A percentile compares a stretch with the other conserved stretches of the same genome.
Conservation (phyloP, 2,113 vertebrate genomes). For the Isichthys henryi region DNA sequence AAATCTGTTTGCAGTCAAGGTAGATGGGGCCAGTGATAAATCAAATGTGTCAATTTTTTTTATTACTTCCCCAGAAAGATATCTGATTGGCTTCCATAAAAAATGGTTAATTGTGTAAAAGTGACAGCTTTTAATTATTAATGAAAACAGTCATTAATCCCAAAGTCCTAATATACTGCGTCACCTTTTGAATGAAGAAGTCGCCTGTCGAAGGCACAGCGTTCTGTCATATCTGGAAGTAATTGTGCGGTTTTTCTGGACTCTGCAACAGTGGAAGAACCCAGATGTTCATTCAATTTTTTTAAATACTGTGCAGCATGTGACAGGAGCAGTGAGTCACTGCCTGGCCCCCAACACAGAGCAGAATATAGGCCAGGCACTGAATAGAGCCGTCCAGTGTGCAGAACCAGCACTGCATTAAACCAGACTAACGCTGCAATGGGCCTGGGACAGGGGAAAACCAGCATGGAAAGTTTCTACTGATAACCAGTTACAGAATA, state of each 20-base stretch:
- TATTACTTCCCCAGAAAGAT: background rate
- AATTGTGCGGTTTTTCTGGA: conserved; percentile 15
- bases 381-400: background rate
- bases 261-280: background rate
- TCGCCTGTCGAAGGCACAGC: background rate
- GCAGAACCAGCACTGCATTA: background rate
- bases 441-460: background rate
- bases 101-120: background rate
- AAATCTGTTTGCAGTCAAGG: background rate
- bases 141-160: background rate
- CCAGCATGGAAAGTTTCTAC: background rate
- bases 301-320: background rate
- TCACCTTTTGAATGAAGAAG: background rate
- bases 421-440: background rate
- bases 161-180: conserved; percentile 11
- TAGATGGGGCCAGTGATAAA: background rate
- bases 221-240: conserved; percentile 25
- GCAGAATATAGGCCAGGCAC: background rate
- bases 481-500: background rate
- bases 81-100: background rate
- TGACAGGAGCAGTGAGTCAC: conserved; percentile 11
- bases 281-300: background rate
- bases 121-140: background rate
- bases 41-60: background rate
- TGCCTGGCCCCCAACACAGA: background rate